phyloP scores from a whole-genome alignment of 2,888 invertebrate genomes.

The Ectemnius continuus region DNA sequence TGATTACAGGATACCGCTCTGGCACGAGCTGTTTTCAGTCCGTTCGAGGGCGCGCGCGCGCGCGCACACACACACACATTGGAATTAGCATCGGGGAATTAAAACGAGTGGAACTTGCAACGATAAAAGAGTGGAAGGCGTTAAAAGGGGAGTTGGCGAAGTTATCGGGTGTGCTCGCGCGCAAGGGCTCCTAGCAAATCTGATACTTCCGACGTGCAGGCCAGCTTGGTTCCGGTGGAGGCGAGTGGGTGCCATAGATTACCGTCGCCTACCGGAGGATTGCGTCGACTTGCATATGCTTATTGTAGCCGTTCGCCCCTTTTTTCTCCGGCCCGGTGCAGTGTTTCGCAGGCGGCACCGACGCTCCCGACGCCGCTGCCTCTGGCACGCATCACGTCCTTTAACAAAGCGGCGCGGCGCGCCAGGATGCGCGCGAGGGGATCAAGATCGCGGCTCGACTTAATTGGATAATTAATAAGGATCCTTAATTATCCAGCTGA shows the following conservation, averaged over 20 bases:
- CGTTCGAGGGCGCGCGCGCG: no score
- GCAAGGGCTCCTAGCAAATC: constrained; percentile 28
- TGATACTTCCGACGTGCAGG: constrained; percentile 43
- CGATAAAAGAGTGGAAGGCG: no score
- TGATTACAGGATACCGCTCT: no score
- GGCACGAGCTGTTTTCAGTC: no score
- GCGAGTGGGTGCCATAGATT: constrained; percentile 37
- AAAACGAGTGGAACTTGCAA: no score
- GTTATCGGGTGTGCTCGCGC: background rate
- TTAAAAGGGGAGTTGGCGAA: background rate
- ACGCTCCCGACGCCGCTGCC: no score
- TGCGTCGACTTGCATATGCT: constrained; percentile 20
- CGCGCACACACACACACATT: no score
- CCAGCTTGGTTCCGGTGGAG: constrained; percentile 35
- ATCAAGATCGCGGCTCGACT: constrained; percentile 69
- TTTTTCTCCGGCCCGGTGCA: constrained; percentile 35
- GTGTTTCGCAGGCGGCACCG: constrained; percentile 27
- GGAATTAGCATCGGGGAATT: no score
- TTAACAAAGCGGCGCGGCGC: constrained; percentile 66
- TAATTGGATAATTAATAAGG: constrained; percentile 76
- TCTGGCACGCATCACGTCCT: constrained; percentile 67
- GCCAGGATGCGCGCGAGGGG: constrained; percentile 66
- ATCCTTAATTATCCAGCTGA: constrained; percentile 65
- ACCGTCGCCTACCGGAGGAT: constrained; percentile 28
- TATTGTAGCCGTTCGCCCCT: constrained; percentile 47